phyloP scores from a whole-genome alignment of 2,888 invertebrate genomes.

The Hoplodrina ambigua region DNA sequence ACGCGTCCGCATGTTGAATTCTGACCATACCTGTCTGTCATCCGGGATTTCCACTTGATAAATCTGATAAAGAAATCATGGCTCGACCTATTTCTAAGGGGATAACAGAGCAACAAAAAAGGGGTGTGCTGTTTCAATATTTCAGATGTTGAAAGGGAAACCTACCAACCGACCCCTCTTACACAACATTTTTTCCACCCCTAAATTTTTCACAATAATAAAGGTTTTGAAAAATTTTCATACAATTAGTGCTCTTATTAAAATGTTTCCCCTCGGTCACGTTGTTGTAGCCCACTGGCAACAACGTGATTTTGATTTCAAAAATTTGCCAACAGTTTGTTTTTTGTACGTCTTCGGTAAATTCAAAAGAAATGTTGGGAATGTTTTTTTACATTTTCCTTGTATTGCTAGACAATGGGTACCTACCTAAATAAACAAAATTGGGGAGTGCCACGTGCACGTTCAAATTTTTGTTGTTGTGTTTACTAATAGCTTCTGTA shows the following conservation, averaged over 20 bases:
- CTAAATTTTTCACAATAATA: no score
- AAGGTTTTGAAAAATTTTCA: not conserved
- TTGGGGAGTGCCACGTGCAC: no score
- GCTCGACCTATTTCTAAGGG: not conserved
- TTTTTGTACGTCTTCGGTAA: not conserved
- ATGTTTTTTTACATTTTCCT: not conserved
- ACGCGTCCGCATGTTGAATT: not conserved
- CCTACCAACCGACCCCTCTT: not conserved
- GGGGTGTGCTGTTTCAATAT: not conserved
- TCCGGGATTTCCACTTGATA: not conserved
- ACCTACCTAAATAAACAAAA: no score
- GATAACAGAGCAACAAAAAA: not conserved
- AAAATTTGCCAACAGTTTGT: no score
- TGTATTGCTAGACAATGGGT: not conserved
- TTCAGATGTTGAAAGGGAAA: no score
- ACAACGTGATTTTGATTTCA: no score
- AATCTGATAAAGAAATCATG: not conserved
- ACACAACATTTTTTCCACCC: not conserved
- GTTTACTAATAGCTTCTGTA: no score
- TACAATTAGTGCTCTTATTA: no score
- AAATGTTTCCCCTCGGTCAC: no score
- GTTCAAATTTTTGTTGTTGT: no score
- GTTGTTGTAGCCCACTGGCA: no score
- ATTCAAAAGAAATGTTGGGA: slow-evolving; percentile 18
- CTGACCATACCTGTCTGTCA: not conserved